phyloP scores from a whole-genome alignment of 2,888 invertebrate species.

The Ormyrus pomaceus region DNA sequence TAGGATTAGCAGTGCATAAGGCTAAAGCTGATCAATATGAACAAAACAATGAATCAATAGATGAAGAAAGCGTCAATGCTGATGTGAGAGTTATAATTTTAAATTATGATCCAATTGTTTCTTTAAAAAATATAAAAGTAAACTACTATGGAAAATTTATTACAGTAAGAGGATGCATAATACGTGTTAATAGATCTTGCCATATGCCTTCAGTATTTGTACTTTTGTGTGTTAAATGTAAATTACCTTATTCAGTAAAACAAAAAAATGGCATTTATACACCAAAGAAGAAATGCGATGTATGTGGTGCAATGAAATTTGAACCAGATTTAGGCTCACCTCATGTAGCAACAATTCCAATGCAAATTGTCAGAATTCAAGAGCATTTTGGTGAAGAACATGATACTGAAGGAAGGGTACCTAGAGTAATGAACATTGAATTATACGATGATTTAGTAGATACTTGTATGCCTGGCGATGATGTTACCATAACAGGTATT shows the following conservation, averaged over 20 bases:
- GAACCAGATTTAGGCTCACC: slow-evolving; percentile 81
- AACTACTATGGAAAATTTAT: slow-evolving; percentile 87
- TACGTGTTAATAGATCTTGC: slow-evolving; percentile 86
- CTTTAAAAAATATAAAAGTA: slow-evolving; percentile 83
- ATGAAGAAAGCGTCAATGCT: slow-evolving; percentile 69
- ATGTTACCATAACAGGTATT: slow-evolving; percentile 90
- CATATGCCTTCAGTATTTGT: slow-evolving; percentile 86
- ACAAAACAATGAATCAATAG: slow-evolving; percentile 62
- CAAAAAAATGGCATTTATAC: slow-evolving; percentile 79
- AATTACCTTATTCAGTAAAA: slow-evolving; percentile 72
- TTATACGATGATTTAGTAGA: slow-evolving; percentile 88
- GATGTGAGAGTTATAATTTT: slow-evolving; percentile 79
- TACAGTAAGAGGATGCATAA: slow-evolving; percentile 90
- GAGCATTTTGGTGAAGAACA: slow-evolving; percentile 85
- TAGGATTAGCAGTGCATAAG: slow-evolving; percentile 90
- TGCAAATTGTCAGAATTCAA: slow-evolving; percentile 89
- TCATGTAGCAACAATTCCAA: slow-evolving; percentile 85
- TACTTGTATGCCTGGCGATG: slow-evolving; percentile 91
- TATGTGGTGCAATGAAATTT: slow-evolving; percentile 81
- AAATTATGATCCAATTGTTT: slow-evolving; percentile 82
- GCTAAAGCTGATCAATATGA: slow-evolving; percentile 68
- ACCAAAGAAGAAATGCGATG: slow-evolving; percentile 79
- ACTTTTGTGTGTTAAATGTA: slow-evolving; percentile 86
- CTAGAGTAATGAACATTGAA: slow-evolving; percentile 90
- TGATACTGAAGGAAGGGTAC: slow-evolving; percentile 84